These are phyloP conservation scores for Aphaenogaster rudis DNA, from an alignment of 1,140 invertebrate genomes.

Conservation along the genomic window DNA sequence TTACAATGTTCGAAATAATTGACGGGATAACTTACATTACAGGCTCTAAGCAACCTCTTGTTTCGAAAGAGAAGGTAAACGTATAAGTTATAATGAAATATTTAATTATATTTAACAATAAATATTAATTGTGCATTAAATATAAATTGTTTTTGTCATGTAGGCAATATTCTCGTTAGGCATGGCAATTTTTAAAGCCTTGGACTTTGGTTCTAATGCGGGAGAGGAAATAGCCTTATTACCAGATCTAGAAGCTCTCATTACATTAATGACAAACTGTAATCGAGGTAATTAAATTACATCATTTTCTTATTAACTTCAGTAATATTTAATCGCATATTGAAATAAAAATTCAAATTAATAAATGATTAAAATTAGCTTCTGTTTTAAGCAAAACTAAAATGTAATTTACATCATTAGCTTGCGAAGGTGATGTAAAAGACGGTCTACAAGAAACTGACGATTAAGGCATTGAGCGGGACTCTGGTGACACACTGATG, in stretches of 20 bases:
- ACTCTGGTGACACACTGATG: constrained; percentile 93
- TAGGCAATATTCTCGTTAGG: constrained; percentile 94
- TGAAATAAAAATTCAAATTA: constrained; percentile 17
- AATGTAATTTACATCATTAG: constrained; percentile 31
- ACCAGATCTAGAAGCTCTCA: constrained; percentile 93
- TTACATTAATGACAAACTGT: constrained; percentile 92
- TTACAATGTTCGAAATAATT: constrained; percentile 12
- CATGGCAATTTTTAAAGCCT: constrained; percentile 93
- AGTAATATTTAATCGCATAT: not conserved
- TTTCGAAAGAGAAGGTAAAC: constrained; percentile 80
- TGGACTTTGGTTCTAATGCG: constrained; percentile 94
- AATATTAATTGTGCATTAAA: constrained; percentile 7
- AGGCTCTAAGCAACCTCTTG: constrained; percentile 72
- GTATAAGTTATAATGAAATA: constrained; percentile 12
- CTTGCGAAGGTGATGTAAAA: constrained; percentile 72
- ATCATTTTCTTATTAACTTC: not conserved
- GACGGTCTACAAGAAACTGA: constrained; percentile 92
- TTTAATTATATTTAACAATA: not conserved
- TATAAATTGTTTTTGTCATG: constrained; percentile 76
- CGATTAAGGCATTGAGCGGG: constrained; percentile 96
- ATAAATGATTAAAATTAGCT: not conserved
- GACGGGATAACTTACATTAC: constrained; percentile 62
- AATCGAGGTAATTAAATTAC: constrained; percentile 86
- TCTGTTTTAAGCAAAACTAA: constrained; percentile 13
- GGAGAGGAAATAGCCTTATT: constrained; percentile 95